phyloP scores from a whole-genome alignment of 2,113 vertebrate species.

The Solenodon paradoxus region DNA sequence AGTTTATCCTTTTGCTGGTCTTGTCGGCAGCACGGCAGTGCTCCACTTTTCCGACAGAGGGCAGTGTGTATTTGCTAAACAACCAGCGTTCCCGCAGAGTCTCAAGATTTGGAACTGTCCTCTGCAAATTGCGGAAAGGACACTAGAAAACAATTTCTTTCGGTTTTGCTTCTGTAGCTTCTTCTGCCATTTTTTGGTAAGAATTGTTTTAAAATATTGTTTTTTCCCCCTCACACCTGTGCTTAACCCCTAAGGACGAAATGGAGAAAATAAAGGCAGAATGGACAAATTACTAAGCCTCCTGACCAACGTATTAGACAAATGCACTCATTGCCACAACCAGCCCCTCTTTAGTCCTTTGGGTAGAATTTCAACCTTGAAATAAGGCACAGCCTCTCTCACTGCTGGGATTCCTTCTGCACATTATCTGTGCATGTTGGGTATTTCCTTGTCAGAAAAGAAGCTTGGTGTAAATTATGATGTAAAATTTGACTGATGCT shows the following conservation, averaged over 20 bases:
- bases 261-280: slow-evolving; percentile 22
- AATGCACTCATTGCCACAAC: not conserved
- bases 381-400: not conserved
- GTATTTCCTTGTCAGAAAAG: slow-evolving; percentile 1
- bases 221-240: rapidly evolving
- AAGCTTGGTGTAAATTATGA: not conserved
- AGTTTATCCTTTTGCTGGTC: not conserved
- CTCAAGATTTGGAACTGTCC: not conserved
- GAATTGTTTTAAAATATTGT: slow-evolving; percentile 20
- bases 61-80: slow-evolving; percentile 81
- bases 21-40: not conserved
- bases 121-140: slow-evolving; percentile 67
- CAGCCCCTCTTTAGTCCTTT: no score
- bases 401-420: not conserved
- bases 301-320: not conserved
- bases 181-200: slow-evolving; percentile 25
- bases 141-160: slow-evolving; percentile 57
- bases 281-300: not conserved
- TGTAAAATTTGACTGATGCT: not conserved
- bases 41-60: slow-evolving; percentile 78
- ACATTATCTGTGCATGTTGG: not conserved
- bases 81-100: rapidly evolving
- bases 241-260: slow-evolving; percentile 11
- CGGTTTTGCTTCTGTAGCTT: slow-evolving; percentile 53
- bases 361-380: not conserved